Conservation (phyloP, 2,888 invertebrate genomes). For the Sesia bembeciformis region DNA sequence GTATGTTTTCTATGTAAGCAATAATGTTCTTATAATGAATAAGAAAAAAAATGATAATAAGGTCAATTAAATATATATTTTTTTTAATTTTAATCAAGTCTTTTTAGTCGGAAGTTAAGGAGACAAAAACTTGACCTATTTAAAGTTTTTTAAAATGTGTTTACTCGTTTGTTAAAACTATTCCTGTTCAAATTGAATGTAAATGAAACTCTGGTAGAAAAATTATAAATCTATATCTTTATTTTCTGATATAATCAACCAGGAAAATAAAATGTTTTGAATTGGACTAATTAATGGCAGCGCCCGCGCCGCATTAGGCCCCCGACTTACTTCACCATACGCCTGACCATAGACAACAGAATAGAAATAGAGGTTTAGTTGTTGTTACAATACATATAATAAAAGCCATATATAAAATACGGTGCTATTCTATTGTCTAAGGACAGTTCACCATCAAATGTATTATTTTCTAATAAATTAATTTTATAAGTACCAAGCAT, state of each 20-base stretch:
- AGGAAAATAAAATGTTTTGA: conserved; percentile 76
- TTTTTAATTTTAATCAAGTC: no score
- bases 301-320: conserved; percentile 57
- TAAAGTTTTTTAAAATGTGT: no score
- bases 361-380: neutral
- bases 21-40: no score
- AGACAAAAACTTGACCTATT: no score
- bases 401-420: no score
- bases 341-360: neutral
- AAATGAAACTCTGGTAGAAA: conserved; percentile 40
- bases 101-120: no score
- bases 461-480: neutral
- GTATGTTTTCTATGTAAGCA: no score
- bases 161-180: no score
- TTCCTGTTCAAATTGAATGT: neutral
- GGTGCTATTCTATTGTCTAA: neutral
- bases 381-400: no score
- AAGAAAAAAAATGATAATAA: no score
- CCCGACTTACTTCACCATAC: conserved; percentile 9
- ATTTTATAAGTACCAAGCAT: conserved; percentile 1
- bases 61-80: no score
- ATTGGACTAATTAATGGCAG: conserved; percentile 73
- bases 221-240: conserved; percentile 49
- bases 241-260: conserved; percentile 79
- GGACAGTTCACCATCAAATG: neutral